A percentile compares a stretch with the other conserved stretches of the same genome.
Conservation (phyloP, 2,113 vertebrate species). For the Chlamydotis undulata region DNA sequence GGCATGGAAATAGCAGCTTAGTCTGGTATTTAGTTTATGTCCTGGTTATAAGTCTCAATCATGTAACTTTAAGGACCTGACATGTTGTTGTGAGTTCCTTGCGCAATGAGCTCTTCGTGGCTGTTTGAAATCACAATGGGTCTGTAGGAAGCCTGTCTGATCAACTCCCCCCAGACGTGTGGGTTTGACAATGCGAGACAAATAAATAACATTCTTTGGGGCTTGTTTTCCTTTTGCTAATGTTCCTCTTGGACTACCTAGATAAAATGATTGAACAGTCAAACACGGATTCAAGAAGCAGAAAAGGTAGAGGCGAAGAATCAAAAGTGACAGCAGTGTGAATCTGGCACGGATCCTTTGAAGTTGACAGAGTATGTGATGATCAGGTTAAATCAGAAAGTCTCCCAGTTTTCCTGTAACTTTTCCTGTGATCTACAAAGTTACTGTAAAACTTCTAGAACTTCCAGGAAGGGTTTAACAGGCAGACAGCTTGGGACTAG, state of each 20-base stretch:
- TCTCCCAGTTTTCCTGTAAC: not conserved
- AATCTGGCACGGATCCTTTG: not conserved
- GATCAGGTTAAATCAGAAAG: not conserved
- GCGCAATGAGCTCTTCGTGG: not conserved
- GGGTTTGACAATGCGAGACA: not conserved
- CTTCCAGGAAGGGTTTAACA: not conserved
- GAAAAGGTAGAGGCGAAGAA: not conserved
- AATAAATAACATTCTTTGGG: not conserved
- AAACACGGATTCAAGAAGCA: not conserved
- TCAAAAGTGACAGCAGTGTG: not conserved
- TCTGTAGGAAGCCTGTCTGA: not conserved
- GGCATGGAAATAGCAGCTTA: not conserved
- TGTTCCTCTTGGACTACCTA: not conserved
- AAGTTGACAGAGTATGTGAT: not conserved
- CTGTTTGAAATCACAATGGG: not conserved
- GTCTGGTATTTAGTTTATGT: not conserved
- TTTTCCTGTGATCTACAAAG: not conserved
- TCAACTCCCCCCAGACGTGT: not conserved
- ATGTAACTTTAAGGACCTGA: not conserved
- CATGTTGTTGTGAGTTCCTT: not conserved
- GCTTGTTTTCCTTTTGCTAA: not conserved
- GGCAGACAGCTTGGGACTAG: not conserved
- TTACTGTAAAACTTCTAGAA: not conserved
- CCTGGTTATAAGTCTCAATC: not conserved
- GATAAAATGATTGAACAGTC: not conserved